These are phyloP conservation scores for Drosophila triauraria DNA, from an alignment of 1,140 invertebrate genomes.

Conservation along the genomic window DNA sequence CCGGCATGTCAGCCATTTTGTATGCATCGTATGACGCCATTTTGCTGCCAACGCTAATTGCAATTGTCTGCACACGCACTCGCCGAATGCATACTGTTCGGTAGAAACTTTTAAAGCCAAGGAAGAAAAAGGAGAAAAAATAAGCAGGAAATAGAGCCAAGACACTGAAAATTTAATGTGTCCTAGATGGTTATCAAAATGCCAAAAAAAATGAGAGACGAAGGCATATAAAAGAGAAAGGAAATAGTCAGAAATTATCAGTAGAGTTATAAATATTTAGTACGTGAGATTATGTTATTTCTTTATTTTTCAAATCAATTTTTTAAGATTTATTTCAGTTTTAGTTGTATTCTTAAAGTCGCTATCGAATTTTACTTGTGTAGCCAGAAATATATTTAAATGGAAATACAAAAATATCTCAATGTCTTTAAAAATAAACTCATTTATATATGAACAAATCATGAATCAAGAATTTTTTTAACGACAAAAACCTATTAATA, in stretches of 20 bases:
- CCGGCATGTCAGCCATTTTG: slow-evolving; percentile 41
- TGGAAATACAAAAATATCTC: too few relatives aligned
- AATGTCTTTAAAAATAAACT: neutral
- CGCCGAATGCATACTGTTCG: slow-evolving; percentile 36
- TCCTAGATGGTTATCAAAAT: neutral
- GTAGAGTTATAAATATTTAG: too few relatives aligned
- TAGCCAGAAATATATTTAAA: too few relatives aligned
- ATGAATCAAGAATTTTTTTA: neutral
- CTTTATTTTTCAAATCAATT: too few relatives aligned
- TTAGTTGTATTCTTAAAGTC: too few relatives aligned
- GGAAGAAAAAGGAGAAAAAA: neutral
- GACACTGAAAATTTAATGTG: slow-evolving; percentile 19
- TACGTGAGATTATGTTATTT: too few relatives aligned
- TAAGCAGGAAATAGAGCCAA: neutral
- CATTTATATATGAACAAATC: neutral
- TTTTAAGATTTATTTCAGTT: too few relatives aligned
- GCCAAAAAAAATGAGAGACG: neutral
- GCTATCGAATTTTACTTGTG: too few relatives aligned
- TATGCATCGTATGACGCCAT: slow-evolving; percentile 60
- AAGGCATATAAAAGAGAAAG: neutral
- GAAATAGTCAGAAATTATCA: neutral
- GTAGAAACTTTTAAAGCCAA: slow-evolving; percentile 25
- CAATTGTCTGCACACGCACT: slow-evolving; percentile 58
- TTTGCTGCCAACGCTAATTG: slow-evolving; percentile 69
- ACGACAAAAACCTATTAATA: neutral